phyloP scores from a whole-genome alignment of 2,797 vertebrate genomes.

The Sparus aurata region DNA sequence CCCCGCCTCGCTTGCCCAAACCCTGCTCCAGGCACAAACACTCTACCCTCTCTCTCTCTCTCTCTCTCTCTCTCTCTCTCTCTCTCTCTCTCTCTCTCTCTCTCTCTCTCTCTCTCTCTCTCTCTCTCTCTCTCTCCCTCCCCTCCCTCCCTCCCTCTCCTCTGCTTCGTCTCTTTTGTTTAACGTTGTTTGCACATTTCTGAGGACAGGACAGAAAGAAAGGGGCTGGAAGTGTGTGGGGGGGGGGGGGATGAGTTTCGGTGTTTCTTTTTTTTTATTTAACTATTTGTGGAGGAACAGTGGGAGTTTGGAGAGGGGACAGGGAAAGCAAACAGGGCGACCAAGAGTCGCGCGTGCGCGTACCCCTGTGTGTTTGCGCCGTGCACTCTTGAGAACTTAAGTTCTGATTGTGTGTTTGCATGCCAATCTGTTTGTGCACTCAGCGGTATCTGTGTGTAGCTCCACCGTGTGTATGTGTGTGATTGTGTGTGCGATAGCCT shows the following conservation, averaged over 20 bases:
- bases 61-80: neutral
- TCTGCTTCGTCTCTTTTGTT: slow-evolving; percentile 53
- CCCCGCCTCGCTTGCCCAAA: slow-evolving; percentile 57
- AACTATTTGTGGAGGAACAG: slow-evolving; percentile 61
- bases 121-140: slow-evolving; percentile 37
- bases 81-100: neutral
- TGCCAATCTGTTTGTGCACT: slow-evolving; percentile 34
- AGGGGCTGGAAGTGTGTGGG: neutral
- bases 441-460: slow-evolving; percentile 30
- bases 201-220: slow-evolving; percentile 48
- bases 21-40: slow-evolving; percentile 60
- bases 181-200: slow-evolving; percentile 63
- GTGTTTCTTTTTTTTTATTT: slow-evolving; percentile 31
- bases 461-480: slow-evolving; percentile 18
- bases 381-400: slow-evolving; percentile 10
- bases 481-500: slow-evolving; percentile 37
- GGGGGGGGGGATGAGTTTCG: slow-evolving; percentile 2
- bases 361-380: slow-evolving; percentile 26
- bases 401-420: slow-evolving; percentile 30
- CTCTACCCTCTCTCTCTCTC: slow-evolving; percentile 34
- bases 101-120: slow-evolving; percentile 2
- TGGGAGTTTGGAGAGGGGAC: slow-evolving; percentile 53
- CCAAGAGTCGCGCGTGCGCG: slow-evolving; percentile 24
- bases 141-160: slow-evolving; percentile 45
- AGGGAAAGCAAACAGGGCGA: slow-evolving; percentile 57